Evolutionary conservation across 2,888 invertebrate species (phyloP), one percentile per base, ranked within the genome.

Genomic region (Pogonocherus hispidulus): DNA sequence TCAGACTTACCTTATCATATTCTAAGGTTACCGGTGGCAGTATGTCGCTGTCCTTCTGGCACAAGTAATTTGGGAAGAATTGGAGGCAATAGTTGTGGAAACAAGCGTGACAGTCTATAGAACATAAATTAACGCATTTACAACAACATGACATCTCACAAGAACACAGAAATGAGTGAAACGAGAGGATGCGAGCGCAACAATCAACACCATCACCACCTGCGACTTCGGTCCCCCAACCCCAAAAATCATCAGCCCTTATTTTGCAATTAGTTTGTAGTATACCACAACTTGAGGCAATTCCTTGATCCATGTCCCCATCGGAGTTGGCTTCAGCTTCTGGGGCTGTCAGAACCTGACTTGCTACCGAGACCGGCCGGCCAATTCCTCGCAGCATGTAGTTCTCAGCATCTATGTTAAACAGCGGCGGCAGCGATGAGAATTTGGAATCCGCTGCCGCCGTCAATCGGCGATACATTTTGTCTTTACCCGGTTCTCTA

Each of bases 21-120:
- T 81, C 85, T 75, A 83, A 79, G 63, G 84, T 85, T 69, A 81
- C 79, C 66, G 84, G 82, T 72, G 84, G 84, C 57, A 81, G 79
- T 49, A 79, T 78, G 52, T 77, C 81, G 77, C 81, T 82, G 75
- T 80, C 84, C 81, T 84, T 86, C 82, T 85, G 86, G 82, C 86
- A 87, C 70, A 79, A 76, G 78, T 85, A 83, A 67, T 82, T 82
- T 74, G 82, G 77, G 72, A 85, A 82, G 77, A 84, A 85, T 35
- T 86, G 83, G 70, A 85, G 83, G 85, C 90, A 90, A 78, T 88
- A 87, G 81, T 86, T 86, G 86, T 90, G 90, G 87, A 89, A 90
- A 85, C 90, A 90, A 81, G 88, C 87, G 84, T 89, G 88, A 84
- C 91, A 90, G 85, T 90, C 91, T 89, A 88, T 82, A 79, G 89